phyloP scores from a whole-genome alignment of 2,113 vertebrate species.

The Mirounga angustirostris region DNA sequence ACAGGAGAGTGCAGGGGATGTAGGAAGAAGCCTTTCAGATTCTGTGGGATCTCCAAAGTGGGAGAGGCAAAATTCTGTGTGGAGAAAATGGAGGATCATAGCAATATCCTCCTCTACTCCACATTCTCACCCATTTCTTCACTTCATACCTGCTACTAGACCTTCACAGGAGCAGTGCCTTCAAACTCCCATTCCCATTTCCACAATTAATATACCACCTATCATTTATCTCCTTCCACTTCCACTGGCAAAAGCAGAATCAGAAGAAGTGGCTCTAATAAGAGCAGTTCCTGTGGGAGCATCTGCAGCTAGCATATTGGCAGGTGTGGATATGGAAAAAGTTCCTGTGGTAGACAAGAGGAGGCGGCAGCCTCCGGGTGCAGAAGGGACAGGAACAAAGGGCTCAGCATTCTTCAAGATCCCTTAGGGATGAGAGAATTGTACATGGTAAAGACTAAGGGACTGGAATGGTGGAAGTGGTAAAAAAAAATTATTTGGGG shows the following conservation, averaged over 20 bases:
- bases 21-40: neutral
- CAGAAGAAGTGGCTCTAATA: neutral
- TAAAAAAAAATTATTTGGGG: neutral
- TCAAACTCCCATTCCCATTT: slow-evolving; percentile 1
- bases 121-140: neutral
- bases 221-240: neutral
- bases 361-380: neutral
- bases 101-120: neutral
- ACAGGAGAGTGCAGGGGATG: neutral
- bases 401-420: neutral
- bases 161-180: neutral
- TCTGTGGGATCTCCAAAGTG: neutral
- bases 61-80: neutral
- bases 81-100: neutral
- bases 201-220: neutral
- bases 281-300: neutral
- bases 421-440: neutral
- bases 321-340: neutral
- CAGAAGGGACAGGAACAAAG: neutral
- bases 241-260: neutral
- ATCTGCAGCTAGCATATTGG: neutral
- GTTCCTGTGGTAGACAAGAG: neutral
- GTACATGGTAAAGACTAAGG: neutral
- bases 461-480: neutral
- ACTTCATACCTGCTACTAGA: neutral